phyloP scores from a whole-genome alignment of 2,888 invertebrate species.

The Drosophila subquinaria region DNA sequence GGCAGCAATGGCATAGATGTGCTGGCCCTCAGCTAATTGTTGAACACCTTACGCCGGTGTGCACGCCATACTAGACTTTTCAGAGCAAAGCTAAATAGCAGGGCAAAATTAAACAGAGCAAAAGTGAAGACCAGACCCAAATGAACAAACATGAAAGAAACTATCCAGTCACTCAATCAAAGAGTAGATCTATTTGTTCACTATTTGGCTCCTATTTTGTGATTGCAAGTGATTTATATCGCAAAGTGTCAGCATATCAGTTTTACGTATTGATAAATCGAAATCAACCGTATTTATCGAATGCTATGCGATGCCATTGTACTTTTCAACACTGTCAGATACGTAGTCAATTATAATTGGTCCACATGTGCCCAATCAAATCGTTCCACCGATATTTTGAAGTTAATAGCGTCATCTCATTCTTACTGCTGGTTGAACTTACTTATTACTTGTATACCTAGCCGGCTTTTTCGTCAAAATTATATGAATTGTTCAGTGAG shows the following conservation, averaged over 20 bases:
- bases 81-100: too few species aligned
- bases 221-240: not conserved
- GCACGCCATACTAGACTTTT: too few species aligned
- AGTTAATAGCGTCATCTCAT: constrained; percentile 30
- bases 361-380: constrained; percentile 87
- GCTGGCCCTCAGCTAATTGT: too few species aligned
- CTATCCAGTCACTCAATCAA: too few species aligned
- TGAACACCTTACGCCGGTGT: too few species aligned
- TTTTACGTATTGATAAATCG: not conserved
- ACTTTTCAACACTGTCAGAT: constrained; percentile 58
- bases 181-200: too few species aligned
- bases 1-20: too few species aligned
- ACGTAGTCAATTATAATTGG: constrained; percentile 84
- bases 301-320: not conserved
- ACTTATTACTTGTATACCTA: constrained; percentile 25
- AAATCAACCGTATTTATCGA: constrained; percentile 15
- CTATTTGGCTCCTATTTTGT: too few species aligned
- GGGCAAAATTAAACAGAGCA: too few species aligned
- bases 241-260: not conserved
- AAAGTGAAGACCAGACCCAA: too few species aligned
- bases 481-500: constrained; percentile 38
- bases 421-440: constrained; percentile 20
- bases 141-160: too few species aligned
- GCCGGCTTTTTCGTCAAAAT: constrained; percentile 65
- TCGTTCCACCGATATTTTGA: constrained; percentile 88